phyloP scores from a whole-genome alignment of 2,113 vertebrate species.

The Panurus biarmicus region DNA sequence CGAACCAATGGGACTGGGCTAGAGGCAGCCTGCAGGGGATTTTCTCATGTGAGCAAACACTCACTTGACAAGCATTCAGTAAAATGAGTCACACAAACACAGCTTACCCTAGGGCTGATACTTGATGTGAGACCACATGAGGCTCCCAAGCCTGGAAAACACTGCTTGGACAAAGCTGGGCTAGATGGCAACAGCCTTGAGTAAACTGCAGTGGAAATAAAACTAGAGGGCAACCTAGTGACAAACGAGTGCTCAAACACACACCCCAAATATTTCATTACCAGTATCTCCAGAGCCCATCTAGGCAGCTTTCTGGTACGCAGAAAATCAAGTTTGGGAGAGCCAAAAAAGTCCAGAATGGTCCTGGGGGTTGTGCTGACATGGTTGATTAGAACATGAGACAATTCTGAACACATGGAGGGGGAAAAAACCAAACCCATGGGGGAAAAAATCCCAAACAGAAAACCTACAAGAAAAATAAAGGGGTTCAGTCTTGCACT shows the following conservation, averaged over 20 bases:
- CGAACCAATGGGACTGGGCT: rapidly evolving
- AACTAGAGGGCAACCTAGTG: neutral
- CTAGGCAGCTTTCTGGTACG: neutral
- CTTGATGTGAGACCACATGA: neutral
- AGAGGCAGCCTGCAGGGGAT: neutral
- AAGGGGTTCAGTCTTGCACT: neutral
- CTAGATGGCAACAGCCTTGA: neutral
- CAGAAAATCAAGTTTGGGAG: neutral
- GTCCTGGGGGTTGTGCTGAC: neutral
- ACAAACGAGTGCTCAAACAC: neutral
- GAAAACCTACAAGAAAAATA: neutral
- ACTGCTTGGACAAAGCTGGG: neutral
- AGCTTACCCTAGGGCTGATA: neutral
- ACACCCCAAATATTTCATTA: neutral
- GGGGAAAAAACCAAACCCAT: rapidly evolving
- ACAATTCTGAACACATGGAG: neutral
- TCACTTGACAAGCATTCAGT: neutral
- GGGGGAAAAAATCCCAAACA: neutral
- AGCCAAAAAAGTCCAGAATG: neutral
- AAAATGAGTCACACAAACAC: neutral
- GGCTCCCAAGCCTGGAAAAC: neutral
- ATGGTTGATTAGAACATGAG: neutral
- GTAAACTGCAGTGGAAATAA: neutral
- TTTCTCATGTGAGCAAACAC: neutral
- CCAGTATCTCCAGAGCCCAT: neutral